Evolutionary conservation across 2,113 vertebrate species (phyloP), one percentile per base, ranked within the genome.

Genomic region (Oreochromis niloticus): DNA sequence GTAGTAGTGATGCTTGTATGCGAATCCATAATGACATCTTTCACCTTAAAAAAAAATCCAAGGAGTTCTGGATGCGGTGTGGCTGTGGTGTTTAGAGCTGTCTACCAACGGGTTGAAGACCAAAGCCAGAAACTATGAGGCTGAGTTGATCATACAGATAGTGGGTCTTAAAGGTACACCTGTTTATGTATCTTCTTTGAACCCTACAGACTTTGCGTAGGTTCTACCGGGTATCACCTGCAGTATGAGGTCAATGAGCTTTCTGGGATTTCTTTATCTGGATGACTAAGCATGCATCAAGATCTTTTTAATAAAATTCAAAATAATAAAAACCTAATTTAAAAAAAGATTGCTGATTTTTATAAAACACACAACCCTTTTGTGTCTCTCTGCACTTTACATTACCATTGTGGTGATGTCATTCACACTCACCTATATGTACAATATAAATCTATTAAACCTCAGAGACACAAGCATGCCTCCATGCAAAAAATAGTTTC

Each of bases 21-120:
- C 5, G 1, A 22, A 22, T 54, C 52, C 52, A 54, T 54, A 54
- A 54, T 11, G 52, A 54, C 52, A 54, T 54, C 52, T 54, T 22
- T 54, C 19, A 54, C 19, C 19, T 54, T 54, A 22, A 54, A 54
- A 19, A 19, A 54, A 54, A 54, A 22, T 54, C 52, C 52, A 54
- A 54, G 19, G 52, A 22, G 52, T 54, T 54, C n/a, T 22, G 52
- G 52, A 22, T n/a, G 19, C 10, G 19, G 19, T 54, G 50, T 54
- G 50, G 50, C 50, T 54, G 52, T 54, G 52, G 52, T 54, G 52
- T 54, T 54, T 54, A 54, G 52, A 5, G 52, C 19, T 54, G 52
- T 6, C 52, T 54, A 54, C 10, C 19, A 54, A 54, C 3, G 10
- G n/a, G 0, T 11, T 54, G 52, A 54, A 22, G 19, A 54, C 52